Percentiles rank a stretch among this genome's conserved stretches.
phyloP scores from a whole-genome alignment of 2,113 vertebrate genomes.

The Micromys minutus region DNA sequence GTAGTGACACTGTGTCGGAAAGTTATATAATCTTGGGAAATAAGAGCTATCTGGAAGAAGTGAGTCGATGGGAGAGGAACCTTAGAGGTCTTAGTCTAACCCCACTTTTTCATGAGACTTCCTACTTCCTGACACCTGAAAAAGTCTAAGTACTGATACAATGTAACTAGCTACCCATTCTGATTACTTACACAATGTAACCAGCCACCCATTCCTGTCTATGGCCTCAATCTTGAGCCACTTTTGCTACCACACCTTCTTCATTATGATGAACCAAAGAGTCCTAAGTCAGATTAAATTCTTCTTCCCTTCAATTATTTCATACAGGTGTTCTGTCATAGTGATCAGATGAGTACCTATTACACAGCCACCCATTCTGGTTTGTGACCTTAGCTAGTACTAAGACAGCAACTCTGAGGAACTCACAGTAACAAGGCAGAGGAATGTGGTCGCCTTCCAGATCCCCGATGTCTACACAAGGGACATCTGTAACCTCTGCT shows the following conservation, averaged over 20 bases:
- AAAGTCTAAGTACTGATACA: not conserved
- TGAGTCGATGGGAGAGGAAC: too few species aligned
- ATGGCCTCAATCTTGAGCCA: not conserved
- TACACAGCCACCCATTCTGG: too few species aligned
- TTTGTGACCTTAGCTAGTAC: not conserved
- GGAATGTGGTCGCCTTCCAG: not conserved
- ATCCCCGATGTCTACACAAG: not conserved
- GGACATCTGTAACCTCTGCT: not conserved
- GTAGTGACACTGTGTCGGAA: not conserved
- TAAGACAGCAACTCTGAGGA: not conserved
- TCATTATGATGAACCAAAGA: not conserved
- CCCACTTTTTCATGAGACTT: not conserved
- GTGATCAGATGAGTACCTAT: not conserved
- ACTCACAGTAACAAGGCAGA: not conserved
- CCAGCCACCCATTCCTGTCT: not conserved
- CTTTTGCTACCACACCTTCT: not conserved
- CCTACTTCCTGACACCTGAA: not conserved
- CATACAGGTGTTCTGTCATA: not conserved
- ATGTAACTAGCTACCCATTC: not conserved
- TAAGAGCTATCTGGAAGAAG: not conserved
- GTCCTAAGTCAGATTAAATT: not conserved
- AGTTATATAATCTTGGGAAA: not conserved
- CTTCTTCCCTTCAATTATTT: not conserved
- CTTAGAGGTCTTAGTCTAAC: not conserved
- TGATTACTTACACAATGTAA: not conserved